Evolutionary conservation across 2,888 invertebrate genomes (phyloP), one percentile per base, ranked within the genome.

Genomic region (Carpatolechia fugitivella): DNA sequence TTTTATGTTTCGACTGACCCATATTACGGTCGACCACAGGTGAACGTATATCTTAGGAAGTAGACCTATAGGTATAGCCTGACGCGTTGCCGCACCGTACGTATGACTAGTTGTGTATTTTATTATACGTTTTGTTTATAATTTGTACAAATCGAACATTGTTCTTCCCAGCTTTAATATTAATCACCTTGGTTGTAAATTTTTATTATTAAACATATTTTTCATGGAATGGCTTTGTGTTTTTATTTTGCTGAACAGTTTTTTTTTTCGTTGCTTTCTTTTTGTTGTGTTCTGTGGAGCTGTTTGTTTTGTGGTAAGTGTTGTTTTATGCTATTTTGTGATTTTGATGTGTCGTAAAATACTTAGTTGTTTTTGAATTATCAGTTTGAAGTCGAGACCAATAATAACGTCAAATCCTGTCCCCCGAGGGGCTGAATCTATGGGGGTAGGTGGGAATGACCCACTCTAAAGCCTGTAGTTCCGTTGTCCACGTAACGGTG

Each of bases 161-260:
- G 85, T 87, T 91, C 89, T 90, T 88, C 85, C 83, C 80, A 91
- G 87, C 88, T 89, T 90, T 89, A 85, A 88, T 82, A 74, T 68
- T 85, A 86, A 78, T 82, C 83, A 75, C 82, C 78, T 85, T 88
- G 84, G 82, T 86, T 86, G 88, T 91, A 89, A 77, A 83, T 85
- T 44, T 82, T 88, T 86, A 82, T 87, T 82, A 88, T 85, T 89
- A 88, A 87, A 80, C 81, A 80, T 83, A 81, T 80, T 78, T 78
- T 56, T 41, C 80, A 79, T 83, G 83, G 83, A 82, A 86, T 85
- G 83, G 87, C 85, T 89, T 88, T 66, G 72, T 81, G 40, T 84
- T 81, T 80, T 80, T 83, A 86, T 84, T 76, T 77, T 80, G 74
- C 82, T 29, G 11, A n/a, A 76, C 78, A 70, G 74, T 67, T 72